Evolutionary conservation across 1,140 invertebrate species (phyloP).

Genomic region (Cyclargus thomasi): DNA sequence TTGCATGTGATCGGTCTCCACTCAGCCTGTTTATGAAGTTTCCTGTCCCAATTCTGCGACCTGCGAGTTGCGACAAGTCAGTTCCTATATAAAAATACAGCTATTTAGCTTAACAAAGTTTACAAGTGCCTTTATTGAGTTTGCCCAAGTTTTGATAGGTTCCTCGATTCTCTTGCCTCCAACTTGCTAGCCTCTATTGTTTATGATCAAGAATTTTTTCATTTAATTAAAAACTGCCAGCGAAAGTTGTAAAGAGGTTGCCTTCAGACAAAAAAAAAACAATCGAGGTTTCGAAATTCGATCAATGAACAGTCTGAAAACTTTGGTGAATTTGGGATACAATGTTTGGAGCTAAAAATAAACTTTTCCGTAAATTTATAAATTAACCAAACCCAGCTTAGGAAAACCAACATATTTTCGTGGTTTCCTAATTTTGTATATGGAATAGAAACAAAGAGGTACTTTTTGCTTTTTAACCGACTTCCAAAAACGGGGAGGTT

Average conservation of each 20-base stretch:
- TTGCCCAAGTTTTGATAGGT: slow-evolving; percentile 14
- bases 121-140: slow-evolving; percentile 14
- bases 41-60: neutral
- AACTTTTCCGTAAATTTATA: neutral
- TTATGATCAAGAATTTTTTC: neutral
- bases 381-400: neutral
- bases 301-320: neutral
- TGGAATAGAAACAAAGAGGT: too few species aligned
- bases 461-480: neutral
- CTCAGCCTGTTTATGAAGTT: neutral
- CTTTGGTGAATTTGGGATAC: neutral
- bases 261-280: neutral
- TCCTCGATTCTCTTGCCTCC: slow-evolving; percentile 1
- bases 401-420: too few species aligned
- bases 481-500: too few species aligned
- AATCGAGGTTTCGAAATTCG: too few species aligned
- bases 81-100: slow-evolving; percentile 3
- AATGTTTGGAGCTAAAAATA: neutral
- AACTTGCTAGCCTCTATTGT: slow-evolving; percentile 2
- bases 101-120: slow-evolving; percentile 10
- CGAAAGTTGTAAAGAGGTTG: neutral
- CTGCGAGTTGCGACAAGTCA: neutral
- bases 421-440: too few species aligned
- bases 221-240: slow-evolving; percentile 12
- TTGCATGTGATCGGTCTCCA: too few species aligned